These are phyloP conservation scores for Drosophila ananassae DNA, from an alignment of 1,140 invertebrate genomes.

Conservation along the genomic window DNA sequence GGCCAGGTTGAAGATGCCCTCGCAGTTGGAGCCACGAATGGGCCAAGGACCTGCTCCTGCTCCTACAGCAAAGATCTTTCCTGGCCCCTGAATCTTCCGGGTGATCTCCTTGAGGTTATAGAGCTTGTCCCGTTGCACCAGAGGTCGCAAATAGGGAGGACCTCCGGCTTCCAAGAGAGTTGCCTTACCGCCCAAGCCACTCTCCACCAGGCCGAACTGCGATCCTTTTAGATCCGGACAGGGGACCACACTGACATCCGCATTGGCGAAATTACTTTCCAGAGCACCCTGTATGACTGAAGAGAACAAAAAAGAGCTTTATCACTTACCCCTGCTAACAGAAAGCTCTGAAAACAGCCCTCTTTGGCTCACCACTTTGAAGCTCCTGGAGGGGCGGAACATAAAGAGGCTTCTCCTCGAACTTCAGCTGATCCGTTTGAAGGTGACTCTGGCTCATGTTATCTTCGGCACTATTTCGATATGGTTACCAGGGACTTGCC, in stretches of 20 bases:
- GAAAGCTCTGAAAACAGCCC: slow-evolving; percentile 87
- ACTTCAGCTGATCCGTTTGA: slow-evolving; percentile 73
- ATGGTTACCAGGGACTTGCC: slow-evolving; percentile 9
- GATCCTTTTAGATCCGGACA: slow-evolving; percentile 92
- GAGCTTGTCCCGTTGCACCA: slow-evolving; percentile 90
- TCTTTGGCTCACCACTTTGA: slow-evolving; percentile 84
- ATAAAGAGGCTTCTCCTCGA: slow-evolving; percentile 84
- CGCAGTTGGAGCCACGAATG: slow-evolving; percentile 74
- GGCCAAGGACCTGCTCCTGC: slow-evolving; percentile 93
- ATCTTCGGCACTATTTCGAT: slow-evolving; percentile 12
- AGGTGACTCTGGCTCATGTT: slow-evolving; percentile 60
- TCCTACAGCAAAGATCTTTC: slow-evolving; percentile 87
- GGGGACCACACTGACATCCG: slow-evolving; percentile 89
- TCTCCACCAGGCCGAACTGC: slow-evolving; percentile 90
- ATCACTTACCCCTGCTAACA: slow-evolving; percentile 60
- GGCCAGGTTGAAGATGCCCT: slow-evolving; percentile 87
- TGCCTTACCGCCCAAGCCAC: slow-evolving; percentile 90
- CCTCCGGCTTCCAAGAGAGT: slow-evolving; percentile 94
- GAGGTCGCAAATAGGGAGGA: slow-evolving; percentile 91
- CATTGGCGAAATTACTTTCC: slow-evolving; percentile 88
- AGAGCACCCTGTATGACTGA: slow-evolving; percentile 90
- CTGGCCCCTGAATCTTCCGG: slow-evolving; percentile 71
- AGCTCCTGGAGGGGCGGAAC: slow-evolving; percentile 85
- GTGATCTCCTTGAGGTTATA: slow-evolving; percentile 90
- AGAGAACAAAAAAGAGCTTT: slow-evolving; percentile 55